A percentile compares a stretch with the other conserved stretches of the same genome.
Evolutionary conservation across 2,888 invertebrate genomes (phyloP).

Genomic region (Maniola hyperantus): DNA sequence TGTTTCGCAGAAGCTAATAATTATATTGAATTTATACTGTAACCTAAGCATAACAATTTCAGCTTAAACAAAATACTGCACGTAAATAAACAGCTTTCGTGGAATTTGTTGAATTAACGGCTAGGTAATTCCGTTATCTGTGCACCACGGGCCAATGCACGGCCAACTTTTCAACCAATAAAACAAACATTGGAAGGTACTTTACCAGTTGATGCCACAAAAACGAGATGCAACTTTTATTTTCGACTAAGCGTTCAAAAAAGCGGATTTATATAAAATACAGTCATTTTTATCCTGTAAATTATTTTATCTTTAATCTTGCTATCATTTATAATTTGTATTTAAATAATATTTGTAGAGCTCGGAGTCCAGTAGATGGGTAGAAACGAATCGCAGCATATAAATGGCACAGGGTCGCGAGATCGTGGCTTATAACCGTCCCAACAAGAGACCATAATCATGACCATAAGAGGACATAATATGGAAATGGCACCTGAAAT

Average conservation of each 20-base stretch:
- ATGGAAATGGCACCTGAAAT: too few species aligned
- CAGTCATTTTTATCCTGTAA: background rate
- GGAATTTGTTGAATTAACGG: conserved; percentile 17
- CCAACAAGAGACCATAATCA: too few species aligned
- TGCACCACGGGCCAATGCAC: conserved; percentile 9
- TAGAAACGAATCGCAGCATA: too few species aligned
- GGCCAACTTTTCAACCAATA: conserved; percentile 25
- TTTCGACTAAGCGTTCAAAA: background rate
- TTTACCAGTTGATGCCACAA: conserved; percentile 16
- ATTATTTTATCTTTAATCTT: background rate
- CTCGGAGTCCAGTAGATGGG: too few species aligned
- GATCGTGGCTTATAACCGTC: too few species aligned
- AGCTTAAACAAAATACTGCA: conserved; percentile 8
- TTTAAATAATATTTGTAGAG: background rate
- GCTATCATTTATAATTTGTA: background rate
- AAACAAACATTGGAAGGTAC: conserved; percentile 21
- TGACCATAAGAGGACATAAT: too few species aligned
- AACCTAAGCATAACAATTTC: conserved; percentile 2
- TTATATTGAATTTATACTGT: background rate
- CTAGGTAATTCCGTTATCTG: conserved; percentile 21
- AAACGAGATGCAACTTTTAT: conserved; percentile 5
- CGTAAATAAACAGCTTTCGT: conserved; percentile 15
- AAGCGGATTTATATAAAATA: background rate
- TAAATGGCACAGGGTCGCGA: too few species aligned
- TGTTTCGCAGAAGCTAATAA: background rate